Percentiles rank a stretch among this genome's conserved stretches.
Conservation (phyloP, 2,888 invertebrate genomes). For the Chorisops tibialis region DNA sequence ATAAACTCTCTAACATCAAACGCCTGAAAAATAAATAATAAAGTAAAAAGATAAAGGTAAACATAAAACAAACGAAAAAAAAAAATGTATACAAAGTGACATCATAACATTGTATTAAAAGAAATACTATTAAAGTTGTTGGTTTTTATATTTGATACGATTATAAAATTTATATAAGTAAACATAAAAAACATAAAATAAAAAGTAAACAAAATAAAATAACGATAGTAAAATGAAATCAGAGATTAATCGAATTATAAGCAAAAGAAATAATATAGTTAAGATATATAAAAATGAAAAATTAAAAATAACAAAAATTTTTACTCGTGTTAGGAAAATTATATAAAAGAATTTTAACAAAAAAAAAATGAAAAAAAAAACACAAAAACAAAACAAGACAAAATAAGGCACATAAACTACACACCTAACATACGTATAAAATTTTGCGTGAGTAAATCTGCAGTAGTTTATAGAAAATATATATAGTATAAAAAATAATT, state of each 20-base stretch:
- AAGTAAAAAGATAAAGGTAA: slow-evolving; percentile 41
- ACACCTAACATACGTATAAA: slow-evolving; percentile 20
- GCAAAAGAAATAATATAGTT: slow-evolving; percentile 31
- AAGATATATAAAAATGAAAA: slow-evolving; percentile 11
- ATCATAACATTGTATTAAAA: slow-evolving; percentile 15
- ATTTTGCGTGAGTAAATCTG: too few relatives aligned
- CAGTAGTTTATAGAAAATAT: too few relatives aligned
- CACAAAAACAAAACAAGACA: slow-evolving; percentile 22
- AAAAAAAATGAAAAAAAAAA: slow-evolving; percentile 14
- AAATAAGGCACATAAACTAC: slow-evolving; percentile 23
- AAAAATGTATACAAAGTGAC: slow-evolving; percentile 32
- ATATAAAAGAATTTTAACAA: background rate
- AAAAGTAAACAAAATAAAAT: slow-evolving; percentile 33
- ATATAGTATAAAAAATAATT: too few relatives aligned
- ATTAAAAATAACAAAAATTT: slow-evolving; percentile 14
- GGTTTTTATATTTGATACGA: slow-evolving; percentile 54
- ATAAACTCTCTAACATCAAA: slow-evolving; percentile 29
- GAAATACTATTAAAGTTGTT: slow-evolving; percentile 42
- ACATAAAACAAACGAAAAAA: slow-evolving; percentile 48
- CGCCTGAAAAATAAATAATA: slow-evolving; percentile 33
- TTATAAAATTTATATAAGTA: slow-evolving; percentile 32
- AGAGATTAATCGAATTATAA: slow-evolving; percentile 23
- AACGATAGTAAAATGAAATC: slow-evolving; percentile 32
- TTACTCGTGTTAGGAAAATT: too few relatives aligned
- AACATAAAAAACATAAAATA: slow-evolving; percentile 30